These are phyloP conservation scores for Drepanosiphum platanoidis DNA, from an alignment of 2,888 invertebrate species.

Conservation along the genomic window DNA sequence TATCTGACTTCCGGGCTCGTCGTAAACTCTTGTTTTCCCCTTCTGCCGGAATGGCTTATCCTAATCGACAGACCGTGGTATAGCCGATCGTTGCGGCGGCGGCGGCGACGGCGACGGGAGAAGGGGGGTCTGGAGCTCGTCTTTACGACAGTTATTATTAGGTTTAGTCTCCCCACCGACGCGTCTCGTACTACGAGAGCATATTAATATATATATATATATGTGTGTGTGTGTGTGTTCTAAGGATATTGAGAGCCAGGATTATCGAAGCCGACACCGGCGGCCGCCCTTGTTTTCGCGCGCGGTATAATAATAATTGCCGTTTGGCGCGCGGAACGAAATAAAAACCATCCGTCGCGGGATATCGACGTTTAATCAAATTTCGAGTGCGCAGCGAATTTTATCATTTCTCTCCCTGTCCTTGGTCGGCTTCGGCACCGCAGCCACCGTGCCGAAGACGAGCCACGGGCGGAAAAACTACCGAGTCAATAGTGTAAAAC, in stretches of 20 bases:
- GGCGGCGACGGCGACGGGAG: neutral
- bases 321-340: neutral
- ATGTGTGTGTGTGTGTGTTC: neutral
- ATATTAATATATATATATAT: neutral
- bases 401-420: neutral
- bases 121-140: conserved; percentile 31
- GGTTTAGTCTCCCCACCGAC: conserved; percentile 26
- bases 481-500: conserved; percentile 57
- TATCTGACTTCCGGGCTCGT: conserved; percentile 52
- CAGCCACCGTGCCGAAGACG: neutral
- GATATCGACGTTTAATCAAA: conserved; percentile 42
- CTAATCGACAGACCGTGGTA: conserved; percentile 50
- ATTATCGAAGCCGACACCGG: conserved; percentile 51
- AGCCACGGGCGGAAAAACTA: conserved; percentile 41
- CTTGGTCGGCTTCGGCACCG: neutral
- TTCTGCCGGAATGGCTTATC: conserved; percentile 33
- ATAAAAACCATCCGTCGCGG: conserved; percentile 48
- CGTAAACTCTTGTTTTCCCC: conserved; percentile 37
- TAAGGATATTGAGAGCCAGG: conserved; percentile 34
- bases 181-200: neutral
- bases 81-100: neutral
- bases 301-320: neutral
- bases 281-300: neutral
- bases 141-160: conserved; percentile 62
- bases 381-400: conserved; percentile 14